Percentiles rank a stretch among this genome's conserved stretches.
These are phyloP conservation scores for Halichoerus grypus DNA, from an alignment of 2,113 vertebrate species.

Conservation along the genomic window DNA sequence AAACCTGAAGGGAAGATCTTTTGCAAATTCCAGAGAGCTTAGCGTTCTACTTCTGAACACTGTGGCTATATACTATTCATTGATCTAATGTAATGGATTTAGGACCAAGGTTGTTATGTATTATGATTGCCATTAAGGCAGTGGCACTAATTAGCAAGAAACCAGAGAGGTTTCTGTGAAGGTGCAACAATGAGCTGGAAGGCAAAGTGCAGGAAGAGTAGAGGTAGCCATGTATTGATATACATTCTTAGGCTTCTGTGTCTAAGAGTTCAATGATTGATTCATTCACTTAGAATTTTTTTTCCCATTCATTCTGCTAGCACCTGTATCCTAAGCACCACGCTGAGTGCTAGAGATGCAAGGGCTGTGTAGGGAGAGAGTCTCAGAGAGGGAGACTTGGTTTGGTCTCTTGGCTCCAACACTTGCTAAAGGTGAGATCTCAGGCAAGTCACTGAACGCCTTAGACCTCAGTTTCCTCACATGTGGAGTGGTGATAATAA, in stretches of 20 bases:
- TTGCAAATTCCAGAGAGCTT: not conserved
- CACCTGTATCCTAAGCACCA: not conserved
- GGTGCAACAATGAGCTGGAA: not conserved
- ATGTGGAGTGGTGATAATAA: not conserved
- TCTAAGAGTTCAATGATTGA: not conserved
- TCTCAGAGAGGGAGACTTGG: not conserved
- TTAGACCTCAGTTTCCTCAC: slow-evolving; percentile 2
- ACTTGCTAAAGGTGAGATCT: not conserved
- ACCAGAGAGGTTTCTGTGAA: not conserved
- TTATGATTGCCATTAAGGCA: slow-evolving; percentile 33
- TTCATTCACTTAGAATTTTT: not conserved
- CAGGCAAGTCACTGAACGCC: not conserved
- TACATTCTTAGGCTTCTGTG: not conserved
- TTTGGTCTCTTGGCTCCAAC: not conserved
- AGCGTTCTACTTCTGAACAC: not conserved
- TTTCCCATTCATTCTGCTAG: not conserved
- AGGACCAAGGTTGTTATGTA: slow-evolving; percentile 29
- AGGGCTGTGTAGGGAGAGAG: not conserved
- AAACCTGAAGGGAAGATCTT: slow-evolving; percentile 48
- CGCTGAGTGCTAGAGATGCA: not conserved
- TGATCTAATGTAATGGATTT: slow-evolving; percentile 52
- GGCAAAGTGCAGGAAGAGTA: not conserved
- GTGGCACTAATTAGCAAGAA: slow-evolving; percentile 37
- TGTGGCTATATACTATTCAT: not conserved
- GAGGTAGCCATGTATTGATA: not conserved